Conservation (phyloP, 1,140 invertebrate species). For the Frieseomelitta varia region DNA sequence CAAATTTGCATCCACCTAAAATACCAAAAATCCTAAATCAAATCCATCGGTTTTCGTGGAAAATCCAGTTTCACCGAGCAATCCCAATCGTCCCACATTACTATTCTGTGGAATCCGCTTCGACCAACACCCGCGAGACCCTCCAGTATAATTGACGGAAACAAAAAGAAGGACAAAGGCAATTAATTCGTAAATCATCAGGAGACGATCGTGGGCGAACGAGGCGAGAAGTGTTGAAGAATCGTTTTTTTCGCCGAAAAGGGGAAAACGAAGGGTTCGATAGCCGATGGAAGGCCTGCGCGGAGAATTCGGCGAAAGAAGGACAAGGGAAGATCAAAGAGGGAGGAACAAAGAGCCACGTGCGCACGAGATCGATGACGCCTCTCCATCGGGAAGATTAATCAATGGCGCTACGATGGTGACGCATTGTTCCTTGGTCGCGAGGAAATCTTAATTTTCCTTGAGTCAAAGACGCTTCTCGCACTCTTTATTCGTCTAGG, state of each 20-base stretch:
- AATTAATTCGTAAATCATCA: slow-evolving; percentile 37
- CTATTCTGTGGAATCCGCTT: no score
- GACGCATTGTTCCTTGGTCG: background rate
- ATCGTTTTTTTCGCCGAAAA: background rate
- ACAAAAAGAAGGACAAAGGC: background rate
- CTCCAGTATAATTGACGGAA: background rate
- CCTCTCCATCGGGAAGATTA: slow-evolving; percentile 16
- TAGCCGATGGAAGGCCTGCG: background rate
- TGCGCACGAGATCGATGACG: background rate
- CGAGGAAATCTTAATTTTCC: slow-evolving; percentile 26
- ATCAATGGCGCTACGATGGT: slow-evolving; percentile 15
- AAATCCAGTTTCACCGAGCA: background rate
- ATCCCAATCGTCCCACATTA: background rate
- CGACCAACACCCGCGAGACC: background rate
- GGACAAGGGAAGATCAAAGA: background rate
- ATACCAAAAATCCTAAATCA: background rate
- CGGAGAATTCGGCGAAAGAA: background rate
- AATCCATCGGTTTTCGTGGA: background rate
- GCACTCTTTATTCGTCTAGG: background rate
- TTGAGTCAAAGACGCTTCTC: slow-evolving; percentile 1
- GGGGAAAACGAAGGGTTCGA: background rate
- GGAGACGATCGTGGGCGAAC: background rate
- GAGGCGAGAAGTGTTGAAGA: background rate
- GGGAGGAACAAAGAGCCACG: background rate
- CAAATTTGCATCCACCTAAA: background rate